phyloP scores from a whole-genome alignment of 1,140 invertebrate genomes.

The Nasonia longicornis region DNA sequence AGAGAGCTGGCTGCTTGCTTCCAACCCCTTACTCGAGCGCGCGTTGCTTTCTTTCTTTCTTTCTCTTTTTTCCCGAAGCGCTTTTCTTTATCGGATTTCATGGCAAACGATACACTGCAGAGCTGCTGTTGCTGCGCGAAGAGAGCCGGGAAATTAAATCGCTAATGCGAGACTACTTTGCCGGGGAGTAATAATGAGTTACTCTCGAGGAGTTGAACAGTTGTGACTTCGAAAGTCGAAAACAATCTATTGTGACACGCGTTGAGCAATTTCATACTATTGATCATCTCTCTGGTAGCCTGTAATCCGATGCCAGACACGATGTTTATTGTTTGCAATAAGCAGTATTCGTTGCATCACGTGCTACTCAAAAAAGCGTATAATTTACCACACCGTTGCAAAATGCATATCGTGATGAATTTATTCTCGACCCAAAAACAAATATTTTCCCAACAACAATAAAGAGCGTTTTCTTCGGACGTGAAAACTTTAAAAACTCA shows the following conservation, averaged over 20 bases:
- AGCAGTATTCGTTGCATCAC: not conserved
- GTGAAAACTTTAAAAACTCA: not conserved
- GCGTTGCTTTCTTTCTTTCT: not conserved
- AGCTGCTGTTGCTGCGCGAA: not conserved
- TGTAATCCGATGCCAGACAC: not conserved
- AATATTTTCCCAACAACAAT: too few relatives aligned
- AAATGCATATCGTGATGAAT: not conserved
- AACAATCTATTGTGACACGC: not conserved
- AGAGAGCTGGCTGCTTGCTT: conserved; percentile 3
- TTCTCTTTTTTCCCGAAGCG: not conserved
- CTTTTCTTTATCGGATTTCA: not conserved
- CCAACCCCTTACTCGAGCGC: not conserved
- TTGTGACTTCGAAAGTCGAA: not conserved
- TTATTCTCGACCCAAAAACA: not conserved
- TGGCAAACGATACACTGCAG: not conserved
- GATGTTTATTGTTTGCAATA: not conserved
- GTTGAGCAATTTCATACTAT: not conserved
- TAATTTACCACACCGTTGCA: not conserved
- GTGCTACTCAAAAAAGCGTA: too few relatives aligned
- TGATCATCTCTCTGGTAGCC: too few relatives aligned
- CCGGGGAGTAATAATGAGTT: not conserved
- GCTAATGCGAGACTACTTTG: not conserved
- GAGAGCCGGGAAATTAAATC: not conserved
- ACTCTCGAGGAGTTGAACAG: not conserved
- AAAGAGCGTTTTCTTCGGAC: not conserved